A percentile compares a stretch with the other conserved stretches of the same genome.
Conservation (phyloP, 2,888 invertebrate genomes). For the Drosophila macrothrix region DNA sequence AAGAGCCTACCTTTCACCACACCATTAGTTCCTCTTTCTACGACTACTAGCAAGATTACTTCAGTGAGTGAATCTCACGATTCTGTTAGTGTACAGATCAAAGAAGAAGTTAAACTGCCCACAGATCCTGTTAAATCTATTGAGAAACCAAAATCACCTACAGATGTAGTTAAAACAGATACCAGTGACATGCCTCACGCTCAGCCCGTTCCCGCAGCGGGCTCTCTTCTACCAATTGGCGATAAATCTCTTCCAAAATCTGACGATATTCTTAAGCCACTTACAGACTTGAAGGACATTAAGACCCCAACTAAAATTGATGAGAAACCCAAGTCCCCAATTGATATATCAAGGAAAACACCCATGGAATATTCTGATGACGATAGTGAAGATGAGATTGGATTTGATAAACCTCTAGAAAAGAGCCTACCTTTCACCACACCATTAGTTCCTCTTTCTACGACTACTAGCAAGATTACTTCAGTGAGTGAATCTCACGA, state of each 20-base stretch:
- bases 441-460: neutral
- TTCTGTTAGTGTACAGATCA: no score
- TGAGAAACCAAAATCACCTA: no score
- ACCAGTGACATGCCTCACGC: neutral
- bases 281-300: neutral
- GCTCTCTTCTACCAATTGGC: neutral
- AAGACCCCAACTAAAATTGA: neutral
- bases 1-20: no score
- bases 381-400: neutral
- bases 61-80: no score
- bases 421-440: neutral
- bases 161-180: no score
- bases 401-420: neutral
- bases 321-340: neutral
- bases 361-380: neutral
- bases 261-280: neutral
- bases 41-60: no score
- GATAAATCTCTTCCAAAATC: neutral
- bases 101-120: no score
- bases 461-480: neutral
- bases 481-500: neutral
- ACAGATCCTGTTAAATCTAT: no score
- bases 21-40: no score
- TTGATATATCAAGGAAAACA: neutral
- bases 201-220: neutral